phyloP scores from a whole-genome alignment of 2,888 invertebrate genomes.

The Steromphala cineraria region DNA sequence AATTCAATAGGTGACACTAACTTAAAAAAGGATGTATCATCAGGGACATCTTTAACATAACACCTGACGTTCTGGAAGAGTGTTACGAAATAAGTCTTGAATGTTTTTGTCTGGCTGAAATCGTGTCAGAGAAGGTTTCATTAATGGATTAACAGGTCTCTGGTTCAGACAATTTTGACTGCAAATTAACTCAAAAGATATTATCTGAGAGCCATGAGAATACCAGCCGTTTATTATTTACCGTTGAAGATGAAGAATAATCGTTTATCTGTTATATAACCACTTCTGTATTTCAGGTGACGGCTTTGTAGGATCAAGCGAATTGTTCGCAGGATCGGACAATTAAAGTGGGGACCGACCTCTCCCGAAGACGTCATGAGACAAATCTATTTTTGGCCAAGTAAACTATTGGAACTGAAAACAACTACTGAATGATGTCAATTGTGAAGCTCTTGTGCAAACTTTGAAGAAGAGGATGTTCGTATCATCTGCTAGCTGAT shows the following conservation, averaged over 20 bases:
- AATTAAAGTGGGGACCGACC: neutral
- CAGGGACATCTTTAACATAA: no score
- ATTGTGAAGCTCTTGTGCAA: neutral
- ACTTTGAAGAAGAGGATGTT: neutral
- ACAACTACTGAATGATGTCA: neutral
- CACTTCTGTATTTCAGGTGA: conserved; percentile 13
- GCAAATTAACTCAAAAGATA: no score
- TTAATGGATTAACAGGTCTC: no score
- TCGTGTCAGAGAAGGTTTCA: no score
- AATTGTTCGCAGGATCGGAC: conserved; percentile 11
- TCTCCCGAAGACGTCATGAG: conserved; percentile 1
- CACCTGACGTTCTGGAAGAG: no score
- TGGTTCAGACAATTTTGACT: no score
- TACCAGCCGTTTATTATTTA: neutral
- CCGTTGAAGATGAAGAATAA: neutral
- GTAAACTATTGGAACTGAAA: neutral
- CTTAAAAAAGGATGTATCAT: no score
- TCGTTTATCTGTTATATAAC: neutral
- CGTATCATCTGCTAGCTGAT: neutral
- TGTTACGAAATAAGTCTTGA: no score
- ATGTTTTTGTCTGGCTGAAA: no score
- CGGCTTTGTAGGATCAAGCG: conserved; percentile 18
- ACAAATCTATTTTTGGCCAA: neutral
- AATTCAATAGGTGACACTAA: no score
- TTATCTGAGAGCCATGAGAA: no score